A percentile compares a stretch with the other conserved stretches of the same genome.
Conservation (phyloP, 1,140 invertebrate species). For the Drosophila ananassae region DNA sequence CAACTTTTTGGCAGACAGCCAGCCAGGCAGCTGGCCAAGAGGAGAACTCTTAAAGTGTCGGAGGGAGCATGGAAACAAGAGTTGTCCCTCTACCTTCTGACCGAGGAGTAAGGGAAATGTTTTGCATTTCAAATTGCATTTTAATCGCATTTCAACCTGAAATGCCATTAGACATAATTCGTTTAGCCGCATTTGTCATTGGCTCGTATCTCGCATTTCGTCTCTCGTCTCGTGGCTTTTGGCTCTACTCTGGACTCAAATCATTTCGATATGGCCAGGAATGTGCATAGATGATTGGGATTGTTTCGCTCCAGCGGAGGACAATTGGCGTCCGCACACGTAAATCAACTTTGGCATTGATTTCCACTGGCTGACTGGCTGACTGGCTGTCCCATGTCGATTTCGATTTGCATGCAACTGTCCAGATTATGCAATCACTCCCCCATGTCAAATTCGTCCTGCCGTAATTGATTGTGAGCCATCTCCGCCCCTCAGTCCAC, state of each 20-base stretch:
- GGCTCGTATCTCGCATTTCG: slow-evolving; percentile 23
- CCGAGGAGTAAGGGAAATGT: slow-evolving; percentile 51
- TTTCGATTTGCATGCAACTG: slow-evolving; percentile 62
- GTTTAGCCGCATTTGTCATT: slow-evolving; percentile 78
- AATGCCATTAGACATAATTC: slow-evolving; percentile 83
- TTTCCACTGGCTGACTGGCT: slow-evolving; percentile 46
- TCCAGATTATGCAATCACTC: slow-evolving; percentile 71
- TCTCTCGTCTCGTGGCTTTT: slow-evolving; percentile 3
- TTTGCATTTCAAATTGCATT: slow-evolving; percentile 82
- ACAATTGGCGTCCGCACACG: slow-evolving; percentile 77
- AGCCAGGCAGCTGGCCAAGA: slow-evolving; percentile 5
- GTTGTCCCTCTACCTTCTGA: neutral
- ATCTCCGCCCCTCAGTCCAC: slow-evolving; percentile 25
- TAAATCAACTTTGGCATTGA: slow-evolving; percentile 81
- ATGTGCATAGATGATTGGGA: slow-evolving; percentile 27
- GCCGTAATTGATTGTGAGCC: slow-evolving; percentile 76
- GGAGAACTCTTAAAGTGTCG: slow-evolving; percentile 59
- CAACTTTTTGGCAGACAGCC: slow-evolving; percentile 40
- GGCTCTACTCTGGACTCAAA: slow-evolving; percentile 32
- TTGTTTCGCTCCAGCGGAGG: slow-evolving; percentile 56
- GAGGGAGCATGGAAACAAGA: slow-evolving; percentile 3
- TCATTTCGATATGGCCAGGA: slow-evolving; percentile 72
- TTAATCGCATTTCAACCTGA: slow-evolving; percentile 83
- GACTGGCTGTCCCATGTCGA: slow-evolving; percentile 21
- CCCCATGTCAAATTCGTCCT: slow-evolving; percentile 73